These are phyloP conservation scores for Erebia aethiops DNA, from an alignment of 2,888 invertebrate species.

Conservation along the genomic window DNA sequence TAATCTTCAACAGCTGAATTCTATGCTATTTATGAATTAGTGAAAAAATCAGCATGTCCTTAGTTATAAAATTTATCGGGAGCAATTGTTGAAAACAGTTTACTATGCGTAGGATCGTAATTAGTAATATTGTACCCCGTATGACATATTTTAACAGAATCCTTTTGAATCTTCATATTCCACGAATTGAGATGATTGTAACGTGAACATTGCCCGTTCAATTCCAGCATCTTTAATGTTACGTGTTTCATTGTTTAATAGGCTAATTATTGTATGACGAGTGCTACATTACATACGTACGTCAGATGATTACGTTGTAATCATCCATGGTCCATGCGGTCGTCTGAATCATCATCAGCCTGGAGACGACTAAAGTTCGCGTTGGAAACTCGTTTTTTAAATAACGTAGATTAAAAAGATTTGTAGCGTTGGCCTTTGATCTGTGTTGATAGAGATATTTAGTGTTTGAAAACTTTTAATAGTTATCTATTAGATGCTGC, in stretches of 20 bases:
- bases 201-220: constrained; percentile 28
- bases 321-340: constrained; percentile 55
- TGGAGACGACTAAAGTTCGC: constrained; percentile 38
- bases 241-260: constrained; percentile 34
- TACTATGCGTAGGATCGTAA: background rate
- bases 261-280: constrained; percentile 38
- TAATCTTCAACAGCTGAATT: no score
- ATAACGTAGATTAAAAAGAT: background rate
- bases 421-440: background rate
- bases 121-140: background rate
- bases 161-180: constrained; percentile 23
- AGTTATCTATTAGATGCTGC: background rate
- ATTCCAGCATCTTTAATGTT: constrained; percentile 20
- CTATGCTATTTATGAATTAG: no score
- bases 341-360: constrained; percentile 54
- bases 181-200: constrained; percentile 31
- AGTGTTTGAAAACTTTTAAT: background rate
- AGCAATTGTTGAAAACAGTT: background rate
- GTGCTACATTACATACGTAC: background rate
- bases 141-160: background rate
- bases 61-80: no score
- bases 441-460: background rate
- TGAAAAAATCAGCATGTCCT: no score
- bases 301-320: constrained; percentile 48
- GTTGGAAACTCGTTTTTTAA: constrained; percentile 33